Conservation (phyloP, 1,140 invertebrate species). For the Heliothis virescens region DNA sequence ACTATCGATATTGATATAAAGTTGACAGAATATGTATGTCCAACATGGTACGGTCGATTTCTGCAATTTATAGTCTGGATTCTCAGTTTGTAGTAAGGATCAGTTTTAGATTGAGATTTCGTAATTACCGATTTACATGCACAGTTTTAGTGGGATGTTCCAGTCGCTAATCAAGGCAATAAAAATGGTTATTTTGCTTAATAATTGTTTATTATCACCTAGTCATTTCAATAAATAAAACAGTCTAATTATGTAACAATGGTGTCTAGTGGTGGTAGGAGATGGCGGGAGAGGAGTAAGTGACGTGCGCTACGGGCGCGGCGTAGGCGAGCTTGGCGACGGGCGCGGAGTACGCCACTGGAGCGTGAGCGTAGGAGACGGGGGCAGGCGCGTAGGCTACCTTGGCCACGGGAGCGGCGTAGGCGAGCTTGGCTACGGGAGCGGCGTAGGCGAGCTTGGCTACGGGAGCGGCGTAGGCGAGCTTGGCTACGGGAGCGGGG, state of each 20-base stretch:
- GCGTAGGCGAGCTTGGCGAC: no score
- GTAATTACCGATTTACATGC: not conserved
- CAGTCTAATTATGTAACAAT: constrained; percentile 45
- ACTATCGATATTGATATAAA: constrained; percentile 66
- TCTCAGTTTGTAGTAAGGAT: not conserved
- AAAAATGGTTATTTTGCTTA: not conserved
- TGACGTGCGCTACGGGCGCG: no score
- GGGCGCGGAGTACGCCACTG: no score
- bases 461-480: constrained; percentile 56
- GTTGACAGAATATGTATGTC: constrained; percentile 62
- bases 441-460: constrained; percentile 59
- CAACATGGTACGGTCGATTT: constrained; percentile 27
- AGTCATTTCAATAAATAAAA: constrained; percentile 54
- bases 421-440: constrained; percentile 59
- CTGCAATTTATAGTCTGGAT: constrained; percentile 29
- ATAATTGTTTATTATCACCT: constrained; percentile 62
- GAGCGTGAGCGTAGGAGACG: no score
- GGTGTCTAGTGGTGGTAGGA: constrained; percentile 72
- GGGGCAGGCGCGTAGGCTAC: constrained; percentile 54
- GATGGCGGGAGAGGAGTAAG: constrained; percentile 73
- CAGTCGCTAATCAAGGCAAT: no score
- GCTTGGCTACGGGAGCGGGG: constrained; percentile 76
- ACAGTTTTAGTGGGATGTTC: not conserved
- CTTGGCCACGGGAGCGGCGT: constrained; percentile 59
- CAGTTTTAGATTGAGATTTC: not conserved